Conservation (phyloP, 2,113 vertebrate genomes). For the Arothron firmamentum region DNA sequence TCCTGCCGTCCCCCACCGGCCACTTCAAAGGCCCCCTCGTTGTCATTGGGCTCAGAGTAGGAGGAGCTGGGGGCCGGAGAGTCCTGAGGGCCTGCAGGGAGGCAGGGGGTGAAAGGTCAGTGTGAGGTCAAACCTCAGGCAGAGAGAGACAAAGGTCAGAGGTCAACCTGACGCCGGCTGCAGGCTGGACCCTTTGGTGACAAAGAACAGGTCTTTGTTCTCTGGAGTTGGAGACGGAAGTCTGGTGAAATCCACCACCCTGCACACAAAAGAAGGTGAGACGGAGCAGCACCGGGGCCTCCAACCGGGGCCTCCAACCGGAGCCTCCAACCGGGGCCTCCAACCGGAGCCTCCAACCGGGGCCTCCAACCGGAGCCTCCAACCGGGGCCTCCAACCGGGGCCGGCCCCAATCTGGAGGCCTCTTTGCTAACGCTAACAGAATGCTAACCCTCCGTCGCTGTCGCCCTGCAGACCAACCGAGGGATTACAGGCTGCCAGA, state of each 20-base stretch:
- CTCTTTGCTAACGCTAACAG: conserved; percentile 5
- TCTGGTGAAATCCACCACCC: conserved; percentile 96
- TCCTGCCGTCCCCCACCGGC: conserved; percentile 45
- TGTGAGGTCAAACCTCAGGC: conserved; percentile 1
- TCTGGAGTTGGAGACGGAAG: conserved; percentile 98
- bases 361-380: no score
- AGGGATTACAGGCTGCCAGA: conserved; percentile 79
- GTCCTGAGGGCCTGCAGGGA: conserved; percentile 47
- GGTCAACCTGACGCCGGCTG: conserved; percentile 77
- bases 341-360: no score
- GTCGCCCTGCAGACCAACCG: conserved; percentile 80
- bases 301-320: no score
- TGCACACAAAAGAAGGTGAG: conserved; percentile 57
- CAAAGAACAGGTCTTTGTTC: conserved; percentile 99
- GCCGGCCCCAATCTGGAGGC: no score
- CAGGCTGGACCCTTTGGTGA: conserved; percentile 92
- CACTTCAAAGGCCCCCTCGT: conserved; percentile 71
- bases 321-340: no score
- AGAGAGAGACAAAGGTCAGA: neutral
- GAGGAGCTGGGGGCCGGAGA: conserved; percentile 95
- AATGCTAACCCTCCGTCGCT: conserved; percentile 81
- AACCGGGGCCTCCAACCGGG: no score
- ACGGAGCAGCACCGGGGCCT: no score
- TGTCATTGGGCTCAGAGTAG: conserved; percentile 95
- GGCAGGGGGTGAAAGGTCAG: no score